Evolutionary conservation across 2,888 invertebrate species (phyloP).

Genomic region (Dione juno): DNA sequence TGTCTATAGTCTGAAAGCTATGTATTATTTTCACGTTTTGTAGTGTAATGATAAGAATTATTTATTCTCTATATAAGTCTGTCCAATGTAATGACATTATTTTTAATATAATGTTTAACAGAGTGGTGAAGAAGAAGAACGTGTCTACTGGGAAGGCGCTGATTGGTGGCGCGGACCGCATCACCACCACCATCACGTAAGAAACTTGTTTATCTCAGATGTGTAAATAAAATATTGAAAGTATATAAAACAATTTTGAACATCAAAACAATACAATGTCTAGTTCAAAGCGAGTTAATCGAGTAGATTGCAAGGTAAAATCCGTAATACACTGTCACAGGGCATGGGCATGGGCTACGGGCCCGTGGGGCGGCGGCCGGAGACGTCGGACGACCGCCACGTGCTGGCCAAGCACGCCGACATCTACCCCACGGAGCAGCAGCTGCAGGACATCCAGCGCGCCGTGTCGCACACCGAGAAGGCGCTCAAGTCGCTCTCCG

Average conservation of each 20-base stretch:
- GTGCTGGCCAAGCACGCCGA: constrained; percentile 96
- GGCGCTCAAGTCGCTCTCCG: constrained; percentile 96
- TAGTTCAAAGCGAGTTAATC: no score
- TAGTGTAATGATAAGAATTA: background rate
- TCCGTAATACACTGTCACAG: no score
- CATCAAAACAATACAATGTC: no score
- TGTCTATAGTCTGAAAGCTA: no score
- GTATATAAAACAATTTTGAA: no score
- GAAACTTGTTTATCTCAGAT: no score
- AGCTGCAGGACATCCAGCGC: constrained; percentile 94
- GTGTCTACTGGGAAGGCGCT: constrained; percentile 94
- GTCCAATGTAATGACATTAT: no score
- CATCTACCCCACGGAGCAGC: constrained; percentile 96
- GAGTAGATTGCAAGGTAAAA: no score
- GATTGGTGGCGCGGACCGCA: constrained; percentile 77
- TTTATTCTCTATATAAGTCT: no score
- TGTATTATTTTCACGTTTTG: background rate
- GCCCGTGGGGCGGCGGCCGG: constrained; percentile 89
- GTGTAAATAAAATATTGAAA: no score
- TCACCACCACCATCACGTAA: constrained; percentile 69
- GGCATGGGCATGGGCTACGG: constrained; percentile 60
- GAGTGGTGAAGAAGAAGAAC: constrained; percentile 90
- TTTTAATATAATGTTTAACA: constrained; percentile 41
- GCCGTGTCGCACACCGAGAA: constrained; percentile 96
- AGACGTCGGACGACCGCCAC: constrained; percentile 98